Conservation (phyloP, 2,113 vertebrate species). For the Serinus canaria region DNA sequence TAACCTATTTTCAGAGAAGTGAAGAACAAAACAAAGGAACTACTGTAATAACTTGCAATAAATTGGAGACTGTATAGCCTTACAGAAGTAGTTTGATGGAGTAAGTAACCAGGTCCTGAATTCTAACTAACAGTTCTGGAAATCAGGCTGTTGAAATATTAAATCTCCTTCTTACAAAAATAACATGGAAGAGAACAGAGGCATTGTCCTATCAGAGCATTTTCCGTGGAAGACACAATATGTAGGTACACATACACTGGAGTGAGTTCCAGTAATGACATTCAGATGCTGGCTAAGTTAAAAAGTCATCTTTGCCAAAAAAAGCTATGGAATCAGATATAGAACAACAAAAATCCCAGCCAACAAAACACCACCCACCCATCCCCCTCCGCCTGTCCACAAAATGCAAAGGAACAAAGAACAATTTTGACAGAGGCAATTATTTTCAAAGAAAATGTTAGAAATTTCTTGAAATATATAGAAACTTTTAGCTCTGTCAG, state of each 20-base stretch:
- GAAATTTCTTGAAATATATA: background rate
- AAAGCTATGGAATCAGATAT: background rate
- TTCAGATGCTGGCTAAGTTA: background rate
- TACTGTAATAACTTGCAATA: background rate
- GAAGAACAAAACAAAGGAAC: background rate
- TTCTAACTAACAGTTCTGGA: background rate
- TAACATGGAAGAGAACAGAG: background rate
- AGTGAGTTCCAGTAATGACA: background rate
- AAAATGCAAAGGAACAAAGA: background rate
- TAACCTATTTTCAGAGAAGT: background rate
- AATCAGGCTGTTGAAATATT: background rate
- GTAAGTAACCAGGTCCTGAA: background rate
- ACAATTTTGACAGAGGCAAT: background rate
- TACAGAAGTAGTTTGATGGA: background rate
- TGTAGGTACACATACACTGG: background rate
- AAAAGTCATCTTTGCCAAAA: background rate
- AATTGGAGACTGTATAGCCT: background rate
- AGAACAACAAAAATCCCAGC: background rate
- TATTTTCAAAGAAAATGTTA: background rate
- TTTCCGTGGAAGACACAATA: background rate
- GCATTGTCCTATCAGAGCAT: background rate
- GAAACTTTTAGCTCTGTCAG: background rate
- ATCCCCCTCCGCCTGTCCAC: accelerated
- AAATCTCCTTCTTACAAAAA: background rate
- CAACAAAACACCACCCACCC: background rate